phyloP scores from a whole-genome alignment of 2,797 vertebrate genomes.

The Muscicapa striata region DNA sequence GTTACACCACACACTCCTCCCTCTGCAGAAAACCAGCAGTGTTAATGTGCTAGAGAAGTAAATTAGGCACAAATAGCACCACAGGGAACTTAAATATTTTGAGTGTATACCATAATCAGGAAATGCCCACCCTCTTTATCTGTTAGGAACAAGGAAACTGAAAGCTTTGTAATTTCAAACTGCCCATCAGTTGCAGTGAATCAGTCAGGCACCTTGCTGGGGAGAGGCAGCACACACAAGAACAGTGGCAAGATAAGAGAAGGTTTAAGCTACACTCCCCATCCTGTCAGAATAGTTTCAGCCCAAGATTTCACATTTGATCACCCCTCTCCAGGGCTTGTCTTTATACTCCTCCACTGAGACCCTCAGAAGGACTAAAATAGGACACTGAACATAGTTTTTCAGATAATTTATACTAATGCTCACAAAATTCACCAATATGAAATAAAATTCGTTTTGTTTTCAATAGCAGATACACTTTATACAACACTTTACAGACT shows the following conservation, averaged over 20 bases:
- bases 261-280: not conserved
- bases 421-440: not conserved
- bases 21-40: conserved; percentile 12
- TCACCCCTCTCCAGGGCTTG: not conserved
- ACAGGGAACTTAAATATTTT: conserved; percentile 44
- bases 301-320: not conserved
- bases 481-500: not conserved
- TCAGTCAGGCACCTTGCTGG: not conserved
- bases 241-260: not conserved
- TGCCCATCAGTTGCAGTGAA: conserved; percentile 23
- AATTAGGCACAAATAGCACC: conserved; percentile 54
- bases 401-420: not conserved
- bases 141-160: conserved; percentile 24
- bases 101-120: conserved; percentile 33
- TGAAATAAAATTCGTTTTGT: not conserved
- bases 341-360: not conserved
- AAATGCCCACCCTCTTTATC: conserved; percentile 55
- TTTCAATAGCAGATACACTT: not conserved
- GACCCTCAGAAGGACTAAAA: not conserved
- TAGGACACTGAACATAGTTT: not conserved
- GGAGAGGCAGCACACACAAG: not conserved
- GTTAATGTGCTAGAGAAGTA: conserved; percentile 45
- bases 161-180: conserved; percentile 48
- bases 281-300: not conserved
- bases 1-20: conserved; percentile 49